Evolutionary conservation across 1,140 invertebrate species (phyloP).

Genomic region (Lasaia peninsularis): DNA sequence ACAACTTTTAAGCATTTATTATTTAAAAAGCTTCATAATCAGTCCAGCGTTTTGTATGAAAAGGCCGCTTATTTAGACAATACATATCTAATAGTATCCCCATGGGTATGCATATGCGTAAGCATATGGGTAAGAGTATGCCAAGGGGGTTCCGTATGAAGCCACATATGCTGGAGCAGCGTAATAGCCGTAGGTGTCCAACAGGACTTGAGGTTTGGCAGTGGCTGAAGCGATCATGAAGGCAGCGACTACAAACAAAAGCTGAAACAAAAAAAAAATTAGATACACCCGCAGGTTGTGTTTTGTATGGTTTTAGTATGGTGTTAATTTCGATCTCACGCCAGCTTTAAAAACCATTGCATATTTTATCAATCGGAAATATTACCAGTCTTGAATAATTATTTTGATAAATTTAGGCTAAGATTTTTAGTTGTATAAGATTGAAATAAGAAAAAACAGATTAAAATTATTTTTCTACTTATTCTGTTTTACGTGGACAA

Average conservation of each 20-base stretch:
- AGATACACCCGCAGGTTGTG: background rate
- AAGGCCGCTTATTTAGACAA: background rate
- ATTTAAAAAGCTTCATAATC: background rate
- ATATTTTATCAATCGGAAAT: too few relatives aligned
- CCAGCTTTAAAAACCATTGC: too few relatives aligned
- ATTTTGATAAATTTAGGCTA: too few relatives aligned
- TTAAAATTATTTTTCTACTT: too few relatives aligned
- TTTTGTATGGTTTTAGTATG: too few relatives aligned
- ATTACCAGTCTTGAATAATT: too few relatives aligned
- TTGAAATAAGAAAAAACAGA: too few relatives aligned
- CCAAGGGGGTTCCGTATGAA: slow-evolving; percentile 46
- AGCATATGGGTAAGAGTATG: slow-evolving; percentile 61
- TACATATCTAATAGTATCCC: slow-evolving; percentile 31
- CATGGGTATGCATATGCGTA: slow-evolving; percentile 61
- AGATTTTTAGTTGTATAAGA: too few relatives aligned
- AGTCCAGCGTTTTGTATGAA: background rate
- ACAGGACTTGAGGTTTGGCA: slow-evolving; percentile 57
- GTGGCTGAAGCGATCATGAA: slow-evolving; percentile 39
- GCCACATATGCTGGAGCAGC: slow-evolving; percentile 49
- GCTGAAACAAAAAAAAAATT: slow-evolving; percentile 28
- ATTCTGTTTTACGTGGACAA: too few relatives aligned
- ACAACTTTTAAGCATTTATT: too few relatives aligned
- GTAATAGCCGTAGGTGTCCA: slow-evolving; percentile 63
- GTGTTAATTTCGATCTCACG: too few relatives aligned
- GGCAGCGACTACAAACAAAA: slow-evolving; percentile 45